Evolutionary conservation across 1,140 invertebrate genomes (phyloP).

Genomic region (Drosophila trapezifrons): DNA sequence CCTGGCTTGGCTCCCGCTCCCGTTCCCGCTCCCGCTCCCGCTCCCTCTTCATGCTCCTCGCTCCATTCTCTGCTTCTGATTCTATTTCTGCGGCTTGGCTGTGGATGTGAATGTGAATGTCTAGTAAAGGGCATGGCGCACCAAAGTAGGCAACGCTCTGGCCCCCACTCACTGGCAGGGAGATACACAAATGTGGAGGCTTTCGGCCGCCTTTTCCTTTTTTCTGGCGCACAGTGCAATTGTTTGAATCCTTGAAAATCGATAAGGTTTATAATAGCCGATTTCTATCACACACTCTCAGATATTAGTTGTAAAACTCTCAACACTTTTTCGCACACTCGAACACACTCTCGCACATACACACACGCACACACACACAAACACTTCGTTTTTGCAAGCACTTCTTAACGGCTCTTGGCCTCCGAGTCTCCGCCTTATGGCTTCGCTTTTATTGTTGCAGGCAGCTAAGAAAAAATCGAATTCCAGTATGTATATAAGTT

Average conservation of each 20-base stretch:
- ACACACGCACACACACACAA: conserved; percentile 8
- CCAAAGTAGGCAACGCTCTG: conserved; percentile 67
- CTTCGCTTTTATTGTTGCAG: conserved; percentile 27
- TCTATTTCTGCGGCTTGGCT: conserved; percentile 45
- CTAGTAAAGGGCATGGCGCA: conserved; percentile 56
- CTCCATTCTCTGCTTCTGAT: conserved; percentile 8
- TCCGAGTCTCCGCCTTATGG: conserved; percentile 9
- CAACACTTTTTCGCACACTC: conserved; percentile 8
- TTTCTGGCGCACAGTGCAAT: conserved; percentile 3
- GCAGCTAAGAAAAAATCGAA: conserved; percentile 66
- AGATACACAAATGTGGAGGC: conserved; percentile 19
- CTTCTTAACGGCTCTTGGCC: conserved; percentile 2
- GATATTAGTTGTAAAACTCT: conserved; percentile 6
- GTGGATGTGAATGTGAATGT: conserved; percentile 14
- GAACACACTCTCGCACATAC: background rate
- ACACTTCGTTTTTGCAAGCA: background rate
- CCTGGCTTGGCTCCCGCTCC: conserved; percentile 27
- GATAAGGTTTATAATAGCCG: conserved; percentile 9
- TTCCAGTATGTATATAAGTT: conserved; percentile 74
- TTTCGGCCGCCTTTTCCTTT: background rate
- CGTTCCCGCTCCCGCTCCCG: conserved; percentile 18
- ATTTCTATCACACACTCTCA: background rate
- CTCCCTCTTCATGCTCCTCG: conserved; percentile 12
- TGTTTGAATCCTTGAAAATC: conserved; percentile 26
- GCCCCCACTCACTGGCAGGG: conserved; percentile 8